phyloP scores from a whole-genome alignment of 2,888 invertebrate species.

The Aspidapion aeneum region DNA sequence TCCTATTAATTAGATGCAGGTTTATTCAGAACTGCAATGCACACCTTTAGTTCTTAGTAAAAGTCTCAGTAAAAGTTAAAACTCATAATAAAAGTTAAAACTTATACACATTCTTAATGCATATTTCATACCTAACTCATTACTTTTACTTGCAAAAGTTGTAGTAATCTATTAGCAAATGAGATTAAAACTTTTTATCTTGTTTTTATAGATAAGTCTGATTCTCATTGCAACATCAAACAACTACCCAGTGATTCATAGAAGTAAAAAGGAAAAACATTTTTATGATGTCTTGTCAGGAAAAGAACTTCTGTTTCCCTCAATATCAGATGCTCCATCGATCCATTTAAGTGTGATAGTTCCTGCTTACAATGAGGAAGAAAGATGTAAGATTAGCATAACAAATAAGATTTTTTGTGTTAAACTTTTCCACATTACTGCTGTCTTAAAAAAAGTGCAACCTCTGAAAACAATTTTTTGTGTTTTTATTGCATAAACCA shows the following conservation, averaged over 20 bases:
- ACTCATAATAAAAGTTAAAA: neutral
- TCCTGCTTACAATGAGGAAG: conserved; percentile 96
- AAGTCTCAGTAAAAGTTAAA: no score
- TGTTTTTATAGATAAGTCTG: conserved; percentile 55
- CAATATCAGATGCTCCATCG: conserved; percentile 63
- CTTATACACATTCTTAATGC: no score
- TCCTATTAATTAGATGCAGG: neutral
- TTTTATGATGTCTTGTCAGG: conserved; percentile 63
- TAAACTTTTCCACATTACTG: no score
- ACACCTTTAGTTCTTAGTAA: no score
- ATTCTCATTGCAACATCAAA: conserved; percentile 59
- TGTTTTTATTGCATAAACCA: no score
- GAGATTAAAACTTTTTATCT: neutral
- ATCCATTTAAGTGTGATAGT: conserved; percentile 86
- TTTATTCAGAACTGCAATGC: no score
- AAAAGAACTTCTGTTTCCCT: conserved; percentile 63
- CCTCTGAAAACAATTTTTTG: no score
- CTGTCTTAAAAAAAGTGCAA: no score
- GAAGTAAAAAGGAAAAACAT: conserved; percentile 72
- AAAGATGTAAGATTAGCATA: conserved; percentile 84
- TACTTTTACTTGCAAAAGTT: neutral
- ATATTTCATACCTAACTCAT: neutral
- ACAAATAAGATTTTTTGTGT: no score
- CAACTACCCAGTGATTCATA: conserved; percentile 63
- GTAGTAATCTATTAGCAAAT: neutral